phyloP scores from a whole-genome alignment of 92 coral and sea anemone species.

The Siderastrea radians region DNA sequence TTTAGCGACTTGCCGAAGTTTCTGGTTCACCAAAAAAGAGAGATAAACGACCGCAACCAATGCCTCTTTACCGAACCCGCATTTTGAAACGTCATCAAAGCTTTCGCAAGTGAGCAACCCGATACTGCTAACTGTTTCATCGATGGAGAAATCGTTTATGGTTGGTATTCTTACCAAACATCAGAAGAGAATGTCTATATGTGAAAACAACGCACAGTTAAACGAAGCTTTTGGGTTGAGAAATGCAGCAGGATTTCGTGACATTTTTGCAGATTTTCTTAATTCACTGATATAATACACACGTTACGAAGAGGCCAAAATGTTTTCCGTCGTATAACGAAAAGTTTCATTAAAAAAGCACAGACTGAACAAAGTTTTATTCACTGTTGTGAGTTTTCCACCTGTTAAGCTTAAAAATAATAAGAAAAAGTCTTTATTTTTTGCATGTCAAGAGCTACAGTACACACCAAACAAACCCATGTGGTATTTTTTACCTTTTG shows the following conservation, averaged over 20 bases:
- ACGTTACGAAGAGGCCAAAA: not conserved
- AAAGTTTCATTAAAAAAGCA: not conserved
- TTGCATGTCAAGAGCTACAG: not conserved
- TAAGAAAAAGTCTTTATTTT: not conserved
- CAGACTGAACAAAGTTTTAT: not conserved
- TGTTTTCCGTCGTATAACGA: not conserved
- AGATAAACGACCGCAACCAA: constrained; percentile 45
- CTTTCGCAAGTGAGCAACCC: not conserved
- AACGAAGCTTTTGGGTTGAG: no score
- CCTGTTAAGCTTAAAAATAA: no score
- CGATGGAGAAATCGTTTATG: not conserved
- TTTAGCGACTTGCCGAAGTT: constrained; percentile 12
- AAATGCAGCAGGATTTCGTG: not conserved
- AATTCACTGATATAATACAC: not conserved
- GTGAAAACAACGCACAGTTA: not conserved
- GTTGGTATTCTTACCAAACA: not conserved
- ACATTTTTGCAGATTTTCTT: not conserved
- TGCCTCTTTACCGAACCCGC: not conserved
- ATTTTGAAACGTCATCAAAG: not conserved
- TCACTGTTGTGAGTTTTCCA: not conserved
- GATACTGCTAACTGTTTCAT: not conserved
- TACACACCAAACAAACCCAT: constrained; percentile 7
- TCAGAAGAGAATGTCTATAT: not conserved
- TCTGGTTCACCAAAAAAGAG: constrained; percentile 37
- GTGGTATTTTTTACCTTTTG: constrained; percentile 24